These are phyloP conservation scores for Dendrolimus punctatus DNA, from an alignment of 1,140 invertebrate genomes.

Conservation along the genomic window DNA sequence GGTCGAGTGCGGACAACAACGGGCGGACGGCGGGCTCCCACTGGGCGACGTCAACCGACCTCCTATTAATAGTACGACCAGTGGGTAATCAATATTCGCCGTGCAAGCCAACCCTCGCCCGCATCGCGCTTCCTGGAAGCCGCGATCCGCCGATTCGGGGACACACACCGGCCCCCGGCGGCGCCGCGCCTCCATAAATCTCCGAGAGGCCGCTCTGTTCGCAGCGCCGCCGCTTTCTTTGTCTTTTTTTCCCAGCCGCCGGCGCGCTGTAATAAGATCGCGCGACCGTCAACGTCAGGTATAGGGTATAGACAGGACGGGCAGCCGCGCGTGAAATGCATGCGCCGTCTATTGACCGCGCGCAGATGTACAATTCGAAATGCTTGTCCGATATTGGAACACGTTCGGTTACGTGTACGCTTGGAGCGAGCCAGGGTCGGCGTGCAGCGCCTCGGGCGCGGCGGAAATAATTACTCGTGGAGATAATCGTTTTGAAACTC, in stretches of 20 bases:
- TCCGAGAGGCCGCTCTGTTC: slow-evolving; percentile 29
- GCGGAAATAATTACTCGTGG: slow-evolving; percentile 33
- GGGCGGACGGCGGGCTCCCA: slow-evolving; percentile 19
- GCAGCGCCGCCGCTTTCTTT: slow-evolving; percentile 43
- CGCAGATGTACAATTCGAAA: slow-evolving; percentile 37
- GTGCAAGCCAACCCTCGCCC: slow-evolving; percentile 35
- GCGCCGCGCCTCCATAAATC: slow-evolving; percentile 62
- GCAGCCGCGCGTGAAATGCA: slow-evolving; percentile 38
- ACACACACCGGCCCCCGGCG: slow-evolving; percentile 33
- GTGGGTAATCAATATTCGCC: slow-evolving; percentile 52
- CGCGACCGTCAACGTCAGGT: slow-evolving; percentile 57
- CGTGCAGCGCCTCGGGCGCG: slow-evolving; percentile 15
- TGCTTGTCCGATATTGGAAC: slow-evolving; percentile 21
- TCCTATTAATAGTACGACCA: slow-evolving; percentile 45
- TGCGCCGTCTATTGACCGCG: slow-evolving; percentile 33
- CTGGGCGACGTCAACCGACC: slow-evolving; percentile 22
- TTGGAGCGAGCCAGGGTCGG: not conserved
- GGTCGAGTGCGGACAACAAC: slow-evolving; percentile 21
- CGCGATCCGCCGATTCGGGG: slow-evolving; percentile 20
- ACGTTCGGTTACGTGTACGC: slow-evolving; percentile 11
- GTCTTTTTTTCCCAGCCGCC: slow-evolving; percentile 40
- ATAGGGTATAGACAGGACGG: slow-evolving; percentile 39
- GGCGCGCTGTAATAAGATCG: slow-evolving; percentile 60
- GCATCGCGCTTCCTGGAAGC: slow-evolving; percentile 46
- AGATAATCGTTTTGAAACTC: slow-evolving; percentile 15